A percentile compares a stretch with the other conserved stretches of the same genome.
Conservation (phyloP, 2,888 invertebrate species). For the Torymus auratus region DNA sequence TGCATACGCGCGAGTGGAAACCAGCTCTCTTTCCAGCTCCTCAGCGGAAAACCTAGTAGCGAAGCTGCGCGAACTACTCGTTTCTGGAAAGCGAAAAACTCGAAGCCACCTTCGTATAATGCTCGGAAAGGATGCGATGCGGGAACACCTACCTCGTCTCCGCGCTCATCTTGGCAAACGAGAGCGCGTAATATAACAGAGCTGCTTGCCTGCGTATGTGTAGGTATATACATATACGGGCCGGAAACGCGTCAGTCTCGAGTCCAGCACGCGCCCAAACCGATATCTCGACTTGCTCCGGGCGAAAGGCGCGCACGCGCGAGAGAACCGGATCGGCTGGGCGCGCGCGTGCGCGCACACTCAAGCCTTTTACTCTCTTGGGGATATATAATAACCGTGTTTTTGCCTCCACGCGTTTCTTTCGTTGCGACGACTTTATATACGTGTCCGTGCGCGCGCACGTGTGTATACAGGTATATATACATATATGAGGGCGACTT, state of each 20-base stretch:
- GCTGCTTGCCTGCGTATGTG: not conserved
- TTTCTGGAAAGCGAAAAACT: too few species aligned
- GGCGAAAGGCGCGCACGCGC: conserved; percentile 11
- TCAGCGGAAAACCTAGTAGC: too few species aligned
- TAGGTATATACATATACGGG: not conserved
- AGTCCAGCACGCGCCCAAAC: not conserved
- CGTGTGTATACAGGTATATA: too few species aligned
- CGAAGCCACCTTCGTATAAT: too few species aligned
- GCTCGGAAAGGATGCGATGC: too few species aligned
- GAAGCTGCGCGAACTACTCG: too few species aligned
- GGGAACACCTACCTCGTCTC: too few species aligned
- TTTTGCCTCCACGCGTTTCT: conserved; percentile 31
- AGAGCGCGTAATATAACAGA: not conserved
- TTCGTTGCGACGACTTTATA: conserved; percentile 20
- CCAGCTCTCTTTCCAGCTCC: too few species aligned
- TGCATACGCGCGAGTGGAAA: too few species aligned
- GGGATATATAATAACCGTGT: conserved; percentile 30
- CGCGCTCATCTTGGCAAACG: too few species aligned
- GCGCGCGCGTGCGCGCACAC: not conserved
- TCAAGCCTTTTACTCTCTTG: conserved; percentile 19
- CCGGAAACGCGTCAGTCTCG: conserved; percentile 28
- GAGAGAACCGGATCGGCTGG: conserved; percentile 35
- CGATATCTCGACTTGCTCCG: conserved; percentile 20
- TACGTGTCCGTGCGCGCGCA: not conserved
- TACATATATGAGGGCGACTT: too few species aligned